Evolutionary conservation across 2,113 vertebrate species (phyloP).

Genomic region (Hemiprocne comata): DNA sequence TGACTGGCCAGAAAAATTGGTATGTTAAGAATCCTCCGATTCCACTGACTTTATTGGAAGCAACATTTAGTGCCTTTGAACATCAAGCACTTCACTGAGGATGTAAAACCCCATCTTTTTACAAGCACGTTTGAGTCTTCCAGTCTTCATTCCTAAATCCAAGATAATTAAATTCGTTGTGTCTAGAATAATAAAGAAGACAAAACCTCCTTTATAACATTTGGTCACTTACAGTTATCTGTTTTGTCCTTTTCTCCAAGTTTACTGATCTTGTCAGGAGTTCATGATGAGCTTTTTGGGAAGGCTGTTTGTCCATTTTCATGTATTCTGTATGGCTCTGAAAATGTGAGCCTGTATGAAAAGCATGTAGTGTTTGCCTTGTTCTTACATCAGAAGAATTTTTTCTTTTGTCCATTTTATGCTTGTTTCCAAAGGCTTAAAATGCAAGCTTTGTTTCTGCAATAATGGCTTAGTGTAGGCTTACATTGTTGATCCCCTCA

Average conservation of each 20-base stretch:
- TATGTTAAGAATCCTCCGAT: neutral
- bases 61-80: neutral
- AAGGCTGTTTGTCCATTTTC: slow-evolving; percentile 71
- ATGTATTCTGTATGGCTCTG: slow-evolving; percentile 66
- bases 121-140: neutral
- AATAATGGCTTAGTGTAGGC: slow-evolving; percentile 86
- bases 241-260: slow-evolving; percentile 52
- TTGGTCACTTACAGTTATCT: slow-evolving; percentile 54
- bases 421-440: slow-evolving; percentile 87
- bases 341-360: slow-evolving; percentile 79
- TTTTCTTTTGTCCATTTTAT: slow-evolving; percentile 87
- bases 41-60: neutral
- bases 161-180: slow-evolving; percentile 24
- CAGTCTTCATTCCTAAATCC: neutral
- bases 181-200: slow-evolving; percentile 33
- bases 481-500: slow-evolving; percentile 86
- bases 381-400: slow-evolving; percentile 87
- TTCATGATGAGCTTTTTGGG: slow-evolving; percentile 71
- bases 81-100: neutral
- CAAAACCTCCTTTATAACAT: slow-evolving; percentile 46
- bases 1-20: neutral
- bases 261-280: slow-evolving; percentile 67
- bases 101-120: neutral
- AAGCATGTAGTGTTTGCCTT: slow-evolving; percentile 83
- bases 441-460: slow-evolving; percentile 90